A percentile compares a stretch with the other conserved stretches of the same genome.
phyloP scores from a whole-genome alignment of 2,797 vertebrate genomes.

The Austrolebias charrua region DNA sequence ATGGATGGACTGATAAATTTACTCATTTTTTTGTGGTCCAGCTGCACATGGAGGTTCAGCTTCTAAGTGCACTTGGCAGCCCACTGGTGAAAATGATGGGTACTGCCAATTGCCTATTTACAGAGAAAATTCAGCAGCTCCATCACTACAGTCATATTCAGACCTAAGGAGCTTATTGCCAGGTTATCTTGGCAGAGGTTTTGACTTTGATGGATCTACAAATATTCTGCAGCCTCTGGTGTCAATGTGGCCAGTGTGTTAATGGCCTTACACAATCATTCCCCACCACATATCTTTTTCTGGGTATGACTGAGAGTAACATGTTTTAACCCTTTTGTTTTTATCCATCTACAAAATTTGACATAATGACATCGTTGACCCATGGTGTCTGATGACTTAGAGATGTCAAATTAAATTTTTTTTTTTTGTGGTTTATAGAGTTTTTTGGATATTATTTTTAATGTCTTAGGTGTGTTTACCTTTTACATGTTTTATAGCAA shows the following conservation, averaged over 20 bases:
- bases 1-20: too few species aligned
- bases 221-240: constrained; percentile 38
- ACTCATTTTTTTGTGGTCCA: not conserved
- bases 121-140: constrained; percentile 11
- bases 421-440: constrained; percentile 10
- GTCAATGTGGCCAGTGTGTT: constrained; percentile 35
- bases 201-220: constrained; percentile 44
- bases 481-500: too few species aligned
- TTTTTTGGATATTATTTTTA: not conserved
- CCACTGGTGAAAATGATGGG: constrained; percentile 4
- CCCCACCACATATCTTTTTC: constrained; percentile 14
- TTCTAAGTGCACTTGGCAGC: constrained; percentile 28
- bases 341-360: not conserved
- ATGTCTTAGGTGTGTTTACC: constrained; percentile 7
- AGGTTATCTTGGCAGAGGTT: constrained; percentile 24
- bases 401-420: constrained; percentile 2
- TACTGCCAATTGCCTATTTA: constrained; percentile 13
- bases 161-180: constrained; percentile 30
- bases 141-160: constrained; percentile 26
- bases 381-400: too few species aligned
- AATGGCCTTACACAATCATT: constrained; percentile 39
- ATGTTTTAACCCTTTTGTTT: constrained; percentile 19
- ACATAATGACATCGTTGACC: too few species aligned
- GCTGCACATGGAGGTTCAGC: constrained; percentile 6
- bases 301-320: constrained; percentile 29